phyloP scores from a whole-genome alignment of 2,113 vertebrate genomes.

The Aspiorhynchus laticeps region DNA sequence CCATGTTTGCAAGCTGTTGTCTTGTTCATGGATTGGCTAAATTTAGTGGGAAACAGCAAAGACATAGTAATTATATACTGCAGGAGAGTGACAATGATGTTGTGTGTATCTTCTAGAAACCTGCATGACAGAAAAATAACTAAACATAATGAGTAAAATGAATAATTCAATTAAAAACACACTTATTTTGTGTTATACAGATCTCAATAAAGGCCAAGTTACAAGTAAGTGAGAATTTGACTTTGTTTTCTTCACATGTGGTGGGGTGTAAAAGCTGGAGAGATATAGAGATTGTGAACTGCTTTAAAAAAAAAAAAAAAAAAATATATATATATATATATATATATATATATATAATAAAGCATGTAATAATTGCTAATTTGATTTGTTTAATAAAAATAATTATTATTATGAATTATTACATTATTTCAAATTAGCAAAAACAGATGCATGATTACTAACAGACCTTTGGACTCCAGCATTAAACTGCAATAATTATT shows the following conservation, averaged over 20 bases:
- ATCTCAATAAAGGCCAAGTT: conserved; percentile 85
- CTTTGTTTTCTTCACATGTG: not conserved
- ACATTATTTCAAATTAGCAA: not conserved
- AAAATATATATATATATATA: too few species aligned
- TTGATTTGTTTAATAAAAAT: not conserved
- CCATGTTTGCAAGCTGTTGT: not conserved
- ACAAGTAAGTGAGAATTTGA: conserved; percentile 86
- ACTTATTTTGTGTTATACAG: conserved; percentile 76
- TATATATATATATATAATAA: too few species aligned
- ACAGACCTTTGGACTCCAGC: not conserved
- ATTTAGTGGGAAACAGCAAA: not conserved
- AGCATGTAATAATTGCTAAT: not conserved
- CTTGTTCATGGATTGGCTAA: not conserved
- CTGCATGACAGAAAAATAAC: not conserved
- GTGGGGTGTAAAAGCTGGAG: not conserved
- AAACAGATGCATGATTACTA: not conserved
- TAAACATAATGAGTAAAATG: not conserved
- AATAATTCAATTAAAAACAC: not conserved
- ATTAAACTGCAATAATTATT: not conserved
- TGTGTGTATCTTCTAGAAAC: not conserved
- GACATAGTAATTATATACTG: not conserved
- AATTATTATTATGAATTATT: not conserved
- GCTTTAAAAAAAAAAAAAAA: not conserved
- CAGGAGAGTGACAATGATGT: not conserved
- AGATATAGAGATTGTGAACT: not conserved